Base-by-base conservation (phyloP, 2,113 vertebrate genomes). In the Rafetus swinhoei region DNA sequence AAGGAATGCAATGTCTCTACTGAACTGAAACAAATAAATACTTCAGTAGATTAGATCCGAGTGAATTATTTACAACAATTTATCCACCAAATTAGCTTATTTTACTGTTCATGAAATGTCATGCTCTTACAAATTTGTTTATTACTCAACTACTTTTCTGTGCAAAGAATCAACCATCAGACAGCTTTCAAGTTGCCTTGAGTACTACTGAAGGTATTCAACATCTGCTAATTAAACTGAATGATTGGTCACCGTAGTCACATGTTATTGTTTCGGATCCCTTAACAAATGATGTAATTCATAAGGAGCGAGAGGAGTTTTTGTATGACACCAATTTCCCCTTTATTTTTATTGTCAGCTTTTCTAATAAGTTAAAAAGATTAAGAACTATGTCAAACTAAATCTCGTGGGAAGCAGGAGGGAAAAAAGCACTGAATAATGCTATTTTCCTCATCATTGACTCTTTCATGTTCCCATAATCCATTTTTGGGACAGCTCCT, bases 381-480 rank as follows among this genome's bases (percentile, higher is more conserved):
- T 57, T 14, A 81, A 84, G 39, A 94, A 39, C 18, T 18, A 79
- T 13, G 50, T n/a, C 77, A 50, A 87, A 94, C 14, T n/a, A 94
- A 76, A 74, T 85, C 76, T 90, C 6, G 35, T 3, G 62, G 22
- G 25, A 84, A 77, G 21, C 4, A 27, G 4, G 9, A 81, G 22
- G 45, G 7, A 83, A 29, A 69, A 83, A 62, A 65, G 2, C 60
- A 83, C n/a, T 90, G 55, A 92, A 88, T 89, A 93, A 86, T 87
- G 72, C 95, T 22, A 83, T 97, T 96, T 96, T 95, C 94, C 92
- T 91, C 90, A 92, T 93, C 86, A 54, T 2, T 95, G 90, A 57
- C 56, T 95, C 53, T 88, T 94, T 92, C 57, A 18, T 81, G 76
- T 94, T 53, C 62, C 52, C 84, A 85, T 88, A 94, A 91, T 89